Percentiles rank a stretch among this genome's conserved stretches.
These are phyloP conservation scores for Characodon lateralis DNA, from an alignment of 2,797 vertebrate genomes.

Conservation along the genomic window DNA sequence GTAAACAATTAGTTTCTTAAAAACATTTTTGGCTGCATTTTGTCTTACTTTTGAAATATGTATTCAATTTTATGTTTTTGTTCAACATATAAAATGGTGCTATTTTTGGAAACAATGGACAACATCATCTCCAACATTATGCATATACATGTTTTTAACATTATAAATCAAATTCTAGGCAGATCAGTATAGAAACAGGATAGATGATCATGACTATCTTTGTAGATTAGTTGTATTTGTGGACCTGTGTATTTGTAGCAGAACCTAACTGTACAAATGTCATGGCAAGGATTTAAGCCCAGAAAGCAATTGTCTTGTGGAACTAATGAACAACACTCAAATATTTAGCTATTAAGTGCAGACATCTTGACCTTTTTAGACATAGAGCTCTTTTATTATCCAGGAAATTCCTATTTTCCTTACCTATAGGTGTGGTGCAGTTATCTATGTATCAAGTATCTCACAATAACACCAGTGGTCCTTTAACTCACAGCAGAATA, in stretches of 20 bases:
- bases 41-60: neutral
- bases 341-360: constrained; percentile 72
- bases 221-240: neutral
- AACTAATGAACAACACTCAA: constrained; percentile 42
- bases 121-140: neutral
- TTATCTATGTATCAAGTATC: constrained; percentile 74
- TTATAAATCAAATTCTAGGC: neutral
- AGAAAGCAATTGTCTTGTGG: constrained; percentile 30
- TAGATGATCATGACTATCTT: too few relatives aligned
- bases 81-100: neutral
- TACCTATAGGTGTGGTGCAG: constrained; percentile 76
- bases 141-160: neutral
- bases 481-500: constrained; percentile 53
- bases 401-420: constrained; percentile 79
- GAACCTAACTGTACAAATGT: neutral
- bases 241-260: neutral
- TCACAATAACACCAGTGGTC: constrained; percentile 67
- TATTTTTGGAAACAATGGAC: neutral
- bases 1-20: neutral
- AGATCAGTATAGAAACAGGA: too few relatives aligned
- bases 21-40: neutral
- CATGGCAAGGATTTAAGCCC: constrained; percentile 26
- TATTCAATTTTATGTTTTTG: neutral
- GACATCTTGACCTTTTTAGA: constrained; percentile 58
- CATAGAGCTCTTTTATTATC: constrained; percentile 74